Evolutionary conservation across 2,888 invertebrate genomes (phyloP).

Genomic region (Ophion ventricosus): DNA sequence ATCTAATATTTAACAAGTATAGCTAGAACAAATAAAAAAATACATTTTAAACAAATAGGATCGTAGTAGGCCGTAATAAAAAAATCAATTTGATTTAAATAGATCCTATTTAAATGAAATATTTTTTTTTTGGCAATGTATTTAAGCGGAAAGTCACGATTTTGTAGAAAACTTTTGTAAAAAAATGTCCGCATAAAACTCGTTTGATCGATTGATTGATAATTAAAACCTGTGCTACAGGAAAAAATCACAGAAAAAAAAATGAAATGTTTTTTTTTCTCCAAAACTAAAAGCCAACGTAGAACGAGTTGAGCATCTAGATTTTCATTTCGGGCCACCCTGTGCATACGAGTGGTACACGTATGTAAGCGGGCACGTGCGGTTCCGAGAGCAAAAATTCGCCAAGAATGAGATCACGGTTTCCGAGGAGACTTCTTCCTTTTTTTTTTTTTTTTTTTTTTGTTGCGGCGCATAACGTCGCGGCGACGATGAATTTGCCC

Average conservation of each 20-base stretch:
- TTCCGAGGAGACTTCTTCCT: background rate
- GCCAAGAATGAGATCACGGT: slow-evolving; percentile 1
- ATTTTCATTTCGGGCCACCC: background rate
- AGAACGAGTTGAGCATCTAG: background rate
- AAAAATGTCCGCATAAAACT: no score
- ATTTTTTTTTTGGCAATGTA: no score
- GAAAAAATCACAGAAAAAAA: background rate
- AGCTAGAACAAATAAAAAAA: no score
- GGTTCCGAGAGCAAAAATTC: background rate
- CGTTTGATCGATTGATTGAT: no score
- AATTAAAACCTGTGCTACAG: background rate
- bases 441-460: background rate
- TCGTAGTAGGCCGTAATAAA: no score
- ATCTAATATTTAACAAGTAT: no score
- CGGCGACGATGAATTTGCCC: slow-evolving; percentile 28
- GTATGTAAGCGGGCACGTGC: background rate
- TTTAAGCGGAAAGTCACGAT: no score
- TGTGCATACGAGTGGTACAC: background rate
- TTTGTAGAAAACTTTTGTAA: no score
- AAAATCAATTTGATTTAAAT: no score
- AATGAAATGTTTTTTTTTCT: background rate
- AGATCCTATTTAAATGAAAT: no score
- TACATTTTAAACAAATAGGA: no score
- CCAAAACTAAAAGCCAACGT: no score
- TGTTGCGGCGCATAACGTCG: background rate